These are phyloP conservation scores for Brachyptera risi DNA, from an alignment of 2,888 invertebrate species.

Conservation along the genomic window DNA sequence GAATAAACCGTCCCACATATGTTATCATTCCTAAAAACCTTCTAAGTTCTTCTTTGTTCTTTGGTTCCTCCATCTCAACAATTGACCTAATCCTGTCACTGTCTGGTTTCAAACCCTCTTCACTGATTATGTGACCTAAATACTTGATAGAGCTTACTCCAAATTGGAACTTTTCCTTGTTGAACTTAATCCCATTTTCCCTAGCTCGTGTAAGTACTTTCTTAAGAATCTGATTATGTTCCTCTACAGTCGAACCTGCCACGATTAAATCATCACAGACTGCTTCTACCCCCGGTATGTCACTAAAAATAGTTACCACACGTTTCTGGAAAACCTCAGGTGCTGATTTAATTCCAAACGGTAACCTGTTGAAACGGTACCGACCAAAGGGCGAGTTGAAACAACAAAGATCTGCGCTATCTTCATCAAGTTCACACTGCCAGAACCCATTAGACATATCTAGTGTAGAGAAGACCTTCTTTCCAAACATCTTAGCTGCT, in stretches of 20 bases:
- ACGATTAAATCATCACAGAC: constrained; percentile 29
- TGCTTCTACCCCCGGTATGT: constrained; percentile 24
- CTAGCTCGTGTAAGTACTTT: constrained; percentile 15
- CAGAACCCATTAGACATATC: constrained; percentile 27
- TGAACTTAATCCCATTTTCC: constrained; percentile 8
- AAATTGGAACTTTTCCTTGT: constrained; percentile 11
- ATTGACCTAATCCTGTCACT: not conserved
- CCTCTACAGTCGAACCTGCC: constrained; percentile 23
- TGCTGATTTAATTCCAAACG: constrained; percentile 25
- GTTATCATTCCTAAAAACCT: constrained; percentile 20
- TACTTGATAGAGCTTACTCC: not conserved
- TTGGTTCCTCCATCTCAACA: not conserved
- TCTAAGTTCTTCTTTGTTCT: constrained; percentile 10
- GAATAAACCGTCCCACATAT: constrained; percentile 17
- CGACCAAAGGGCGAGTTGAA: constrained; percentile 27
- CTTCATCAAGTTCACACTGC: constrained; percentile 22
- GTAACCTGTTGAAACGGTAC: constrained; percentile 22
- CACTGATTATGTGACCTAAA: constrained; percentile 2
- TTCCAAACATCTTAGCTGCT: not conserved
- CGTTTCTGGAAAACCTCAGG: constrained; percentile 28
- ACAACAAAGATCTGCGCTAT: constrained; percentile 18
- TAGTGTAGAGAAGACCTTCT: constrained; percentile 14
- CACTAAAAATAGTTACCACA: constrained; percentile 24
- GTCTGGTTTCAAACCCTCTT: not conserved
- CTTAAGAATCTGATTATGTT: constrained; percentile 26